A percentile compares a stretch with the other conserved stretches of the same genome.
These are phyloP conservation scores for Drosophila crucigera DNA, from an alignment of 2,888 invertebrate species.

Conservation along the genomic window DNA sequence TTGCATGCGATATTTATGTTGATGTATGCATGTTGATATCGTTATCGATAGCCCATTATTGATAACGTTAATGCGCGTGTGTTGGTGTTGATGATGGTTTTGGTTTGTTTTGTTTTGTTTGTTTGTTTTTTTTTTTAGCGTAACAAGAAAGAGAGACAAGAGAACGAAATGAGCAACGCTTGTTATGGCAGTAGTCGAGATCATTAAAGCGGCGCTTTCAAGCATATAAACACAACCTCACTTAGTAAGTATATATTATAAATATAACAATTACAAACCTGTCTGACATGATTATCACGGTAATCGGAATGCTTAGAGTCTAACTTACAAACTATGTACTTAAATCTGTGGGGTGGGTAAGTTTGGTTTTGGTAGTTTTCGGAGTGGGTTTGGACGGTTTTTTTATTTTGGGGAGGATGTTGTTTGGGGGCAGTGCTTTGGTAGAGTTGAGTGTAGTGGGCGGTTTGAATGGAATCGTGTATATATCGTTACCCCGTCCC, in stretches of 20 bases:
- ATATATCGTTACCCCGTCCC: constrained; percentile 76
- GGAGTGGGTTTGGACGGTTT: not conserved
- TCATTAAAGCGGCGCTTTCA: constrained; percentile 16
- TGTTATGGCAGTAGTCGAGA: constrained; percentile 14
- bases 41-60: constrained; percentile 13
- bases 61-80: constrained; percentile 17
- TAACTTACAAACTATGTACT: constrained; percentile 33
- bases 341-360: not conserved
- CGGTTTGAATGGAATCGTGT: constrained; percentile 28
- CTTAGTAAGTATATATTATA: constrained; percentile 16
- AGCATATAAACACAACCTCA: constrained; percentile 15
- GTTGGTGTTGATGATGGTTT: constrained; percentile 8
- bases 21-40: constrained; percentile 22
- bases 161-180: constrained; percentile 52
- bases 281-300: constrained; percentile 1
- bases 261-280: constrained; percentile 46
- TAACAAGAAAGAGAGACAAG: constrained; percentile 58
- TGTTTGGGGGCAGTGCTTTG: constrained; percentile 6
- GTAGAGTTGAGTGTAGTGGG: not conserved
- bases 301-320: constrained; percentile 14
- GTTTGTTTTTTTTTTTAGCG: constrained; percentile 14
- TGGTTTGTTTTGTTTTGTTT: not conserved
- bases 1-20: constrained; percentile 38
- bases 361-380: constrained; percentile 3
- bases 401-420: not conserved